Conservation (phyloP, 2,797 vertebrate species). For the Enteromius paludinosus region DNA sequence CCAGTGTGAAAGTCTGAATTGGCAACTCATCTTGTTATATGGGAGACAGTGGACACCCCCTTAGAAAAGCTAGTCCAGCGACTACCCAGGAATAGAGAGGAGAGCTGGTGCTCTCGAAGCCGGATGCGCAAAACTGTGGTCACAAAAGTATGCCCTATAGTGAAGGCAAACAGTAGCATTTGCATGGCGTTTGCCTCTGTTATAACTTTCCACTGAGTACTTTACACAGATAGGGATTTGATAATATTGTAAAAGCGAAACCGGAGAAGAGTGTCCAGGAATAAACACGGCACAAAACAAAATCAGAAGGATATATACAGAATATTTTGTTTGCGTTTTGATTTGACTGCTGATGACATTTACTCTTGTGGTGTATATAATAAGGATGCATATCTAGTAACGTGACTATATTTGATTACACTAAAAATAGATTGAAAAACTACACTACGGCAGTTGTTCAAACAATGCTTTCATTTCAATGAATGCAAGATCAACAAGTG, state of each 20-base stretch:
- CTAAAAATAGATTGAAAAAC: neutral
- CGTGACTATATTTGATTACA: neutral
- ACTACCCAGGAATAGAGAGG: conserved; percentile 48
- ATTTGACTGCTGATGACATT: neutral
- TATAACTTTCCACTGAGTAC: conserved; percentile 35
- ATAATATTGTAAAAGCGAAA: conserved; percentile 25
- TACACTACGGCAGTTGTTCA: neutral
- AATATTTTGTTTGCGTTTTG: neutral
- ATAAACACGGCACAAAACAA: neutral
- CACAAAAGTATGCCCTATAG: conserved; percentile 49
- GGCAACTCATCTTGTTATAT: conserved; percentile 50
- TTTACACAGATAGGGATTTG: conserved; percentile 48
- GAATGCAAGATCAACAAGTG: neutral
- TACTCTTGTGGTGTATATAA: neutral
- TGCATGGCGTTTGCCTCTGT: conserved; percentile 54
- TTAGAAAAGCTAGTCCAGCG: neutral
- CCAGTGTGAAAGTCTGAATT: conserved; percentile 44
- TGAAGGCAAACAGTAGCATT: conserved; percentile 55
- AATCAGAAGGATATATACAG: neutral
- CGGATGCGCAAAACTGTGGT: conserved; percentile 35
- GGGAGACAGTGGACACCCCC: conserved; percentile 2
- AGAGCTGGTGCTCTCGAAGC: neutral
- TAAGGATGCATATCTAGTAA: neutral
- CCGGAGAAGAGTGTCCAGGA: neutral
- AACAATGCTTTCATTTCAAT: neutral